Base-by-base conservation (phyloP, 2,113 vertebrate genomes). In the Coptodon rendalli region DNA sequence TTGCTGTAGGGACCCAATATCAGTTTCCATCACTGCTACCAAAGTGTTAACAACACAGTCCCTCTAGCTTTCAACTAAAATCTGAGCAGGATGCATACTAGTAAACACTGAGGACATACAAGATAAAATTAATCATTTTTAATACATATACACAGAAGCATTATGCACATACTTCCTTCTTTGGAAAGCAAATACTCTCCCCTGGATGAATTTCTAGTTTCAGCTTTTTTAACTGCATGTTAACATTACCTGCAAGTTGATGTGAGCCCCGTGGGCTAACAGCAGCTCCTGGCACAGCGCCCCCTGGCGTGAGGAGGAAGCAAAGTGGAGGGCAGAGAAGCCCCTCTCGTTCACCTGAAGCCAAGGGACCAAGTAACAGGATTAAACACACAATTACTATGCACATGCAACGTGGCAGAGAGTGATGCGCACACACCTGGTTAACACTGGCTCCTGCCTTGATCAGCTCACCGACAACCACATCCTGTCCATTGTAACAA, bases 401-500 rank as follows among this genome's bases (percentile, higher is more conserved):
- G 4, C 12, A 40, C 17, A 45, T 8, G 9, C 12, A 1, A 24
- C 2, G 6, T 76, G 1, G 6, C 9, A 68, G 2, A 80, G n/a
- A 71, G 6, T 52, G 16, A 81, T 22, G 7, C 5, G 3, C 27
- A 57, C 85, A 59, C 48, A 95, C 95, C 93, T 98, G 98, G 96
- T 99, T 99, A 56, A 99, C 97, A 45, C 97, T 97, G 95, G 98
- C 98, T 93, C 98, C 99, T 10, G 97, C 97, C 83, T 98, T 97
- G 89, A 99, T 97, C 68, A 99, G 97, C 92, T 99, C 98, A 84
- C 98, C 97, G 87, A 99, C 98, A 71, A 99, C 98, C 93, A 99
- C 97, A 73, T 99, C 98, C 95, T 99, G 99, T 34, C 99, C 98
- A 13, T 99, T 99, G 90, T 99, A 99, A 92, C 98, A 99, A 89